Percentiles rank a stretch among this genome's conserved stretches.
These are phyloP conservation scores for Listrodromus nycthemerus DNA, from an alignment of 2,888 invertebrate genomes.

Conservation along the genomic window DNA sequence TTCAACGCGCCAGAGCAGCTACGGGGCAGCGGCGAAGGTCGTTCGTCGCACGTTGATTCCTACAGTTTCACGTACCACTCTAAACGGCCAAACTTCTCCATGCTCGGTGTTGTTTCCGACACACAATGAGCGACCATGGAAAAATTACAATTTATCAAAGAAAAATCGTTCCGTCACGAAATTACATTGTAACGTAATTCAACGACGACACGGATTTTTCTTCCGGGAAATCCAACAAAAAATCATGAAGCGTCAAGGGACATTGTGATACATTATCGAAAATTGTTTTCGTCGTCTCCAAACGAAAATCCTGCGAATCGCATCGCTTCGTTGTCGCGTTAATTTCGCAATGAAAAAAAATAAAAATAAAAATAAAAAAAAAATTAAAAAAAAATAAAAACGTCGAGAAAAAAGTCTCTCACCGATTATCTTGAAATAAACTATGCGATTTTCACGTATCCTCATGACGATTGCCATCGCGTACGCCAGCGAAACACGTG, in stretches of 20 bases:
- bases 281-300: not conserved
- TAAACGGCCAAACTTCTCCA: not conserved
- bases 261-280: not conserved
- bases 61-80: not conserved
- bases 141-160: not conserved
- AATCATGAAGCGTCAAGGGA: not conserved
- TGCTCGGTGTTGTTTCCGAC: not conserved
- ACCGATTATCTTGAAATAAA: conserved; percentile 72
- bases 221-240: no score
- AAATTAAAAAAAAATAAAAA: conserved; percentile 18
- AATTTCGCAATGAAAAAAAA: no score
- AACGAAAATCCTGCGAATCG: not conserved
- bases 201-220: no score
- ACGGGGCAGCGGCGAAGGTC: conserved; percentile 16
- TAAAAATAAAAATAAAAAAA: not conserved
- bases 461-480: conserved; percentile 77
- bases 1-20: not conserved
- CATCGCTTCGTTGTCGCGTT: no score
- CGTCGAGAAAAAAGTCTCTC: conserved; percentile 43
- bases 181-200: not conserved
- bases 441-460: conserved; percentile 73
- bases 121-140: not conserved
- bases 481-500: conserved; percentile 51
- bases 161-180: not conserved
- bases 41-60: not conserved